Conservation (phyloP, 2,113 vertebrate species). For the Cyanoramphus novaezelandiae region DNA sequence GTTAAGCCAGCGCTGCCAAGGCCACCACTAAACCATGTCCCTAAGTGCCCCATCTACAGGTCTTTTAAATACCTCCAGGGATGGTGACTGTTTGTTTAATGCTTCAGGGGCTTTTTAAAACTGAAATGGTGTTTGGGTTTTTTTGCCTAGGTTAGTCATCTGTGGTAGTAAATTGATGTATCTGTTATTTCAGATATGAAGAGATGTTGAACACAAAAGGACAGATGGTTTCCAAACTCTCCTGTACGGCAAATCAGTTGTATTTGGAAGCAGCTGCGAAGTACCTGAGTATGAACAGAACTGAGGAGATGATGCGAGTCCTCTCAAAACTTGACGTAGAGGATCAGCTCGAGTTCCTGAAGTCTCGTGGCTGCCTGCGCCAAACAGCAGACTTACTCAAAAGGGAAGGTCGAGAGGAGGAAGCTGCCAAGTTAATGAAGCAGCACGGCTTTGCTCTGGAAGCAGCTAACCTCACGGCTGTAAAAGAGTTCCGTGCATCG, state of each 20-base stretch:
- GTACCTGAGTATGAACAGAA: constrained; percentile 70
- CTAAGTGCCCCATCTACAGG: background rate
- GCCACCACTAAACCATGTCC: background rate
- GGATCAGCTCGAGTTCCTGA: constrained; percentile 81
- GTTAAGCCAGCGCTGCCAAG: background rate
- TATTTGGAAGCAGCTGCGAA: constrained; percentile 81
- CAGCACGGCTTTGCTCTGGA: constrained; percentile 75
- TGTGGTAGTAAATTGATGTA: background rate
- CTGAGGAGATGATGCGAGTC: constrained; percentile 72
- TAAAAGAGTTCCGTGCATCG: constrained; percentile 71
- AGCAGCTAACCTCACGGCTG: constrained; percentile 72
- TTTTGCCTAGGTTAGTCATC: background rate
- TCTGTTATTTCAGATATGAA: constrained; percentile 68
- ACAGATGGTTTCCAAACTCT: constrained; percentile 57
- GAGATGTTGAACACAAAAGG: constrained; percentile 60
- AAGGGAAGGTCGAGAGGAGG: constrained; percentile 71
- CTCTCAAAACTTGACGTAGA: constrained; percentile 78
- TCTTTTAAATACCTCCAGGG: background rate
- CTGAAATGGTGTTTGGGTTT: background rate
- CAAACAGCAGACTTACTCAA: constrained; percentile 78
- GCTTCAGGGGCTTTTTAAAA: background rate
- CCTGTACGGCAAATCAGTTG: constrained; percentile 75
- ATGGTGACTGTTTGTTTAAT: background rate
- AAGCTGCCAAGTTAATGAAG: constrained; percentile 80
- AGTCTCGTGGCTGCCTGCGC: constrained; percentile 64